phyloP scores from a whole-genome alignment of 2,888 invertebrate genomes.

The Drosophila algonquin region DNA sequence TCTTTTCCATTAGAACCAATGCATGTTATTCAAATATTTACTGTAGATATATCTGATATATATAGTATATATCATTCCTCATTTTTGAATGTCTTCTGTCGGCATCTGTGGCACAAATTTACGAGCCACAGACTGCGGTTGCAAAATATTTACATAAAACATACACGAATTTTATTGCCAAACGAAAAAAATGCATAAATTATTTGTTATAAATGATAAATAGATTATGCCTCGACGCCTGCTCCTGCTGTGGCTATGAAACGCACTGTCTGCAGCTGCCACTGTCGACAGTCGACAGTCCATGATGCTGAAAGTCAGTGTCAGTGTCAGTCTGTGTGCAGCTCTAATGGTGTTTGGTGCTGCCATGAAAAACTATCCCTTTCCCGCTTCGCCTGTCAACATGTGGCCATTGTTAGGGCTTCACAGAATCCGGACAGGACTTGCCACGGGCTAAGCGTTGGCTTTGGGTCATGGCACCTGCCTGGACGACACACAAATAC shows the following conservation, averaged over 20 bases:
- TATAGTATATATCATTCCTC: constrained; percentile 2
- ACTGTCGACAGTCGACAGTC: too few species aligned
- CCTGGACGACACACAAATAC: constrained; percentile 43
- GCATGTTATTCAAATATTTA: constrained; percentile 30
- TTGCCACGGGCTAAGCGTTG: constrained; percentile 5
- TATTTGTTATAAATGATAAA: neutral
- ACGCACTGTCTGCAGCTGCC: neutral
- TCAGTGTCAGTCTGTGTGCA: constrained; percentile 7
- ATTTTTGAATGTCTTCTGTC: constrained; percentile 16
- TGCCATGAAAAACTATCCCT: constrained; percentile 42
- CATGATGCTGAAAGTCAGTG: constrained; percentile 41
- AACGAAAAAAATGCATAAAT: neutral
- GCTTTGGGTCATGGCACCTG: constrained; percentile 11
- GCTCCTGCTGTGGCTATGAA: neutral
- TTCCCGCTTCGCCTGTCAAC: constrained; percentile 12
- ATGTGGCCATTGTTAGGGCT: constrained; percentile 29
- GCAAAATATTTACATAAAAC: constrained; percentile 36
- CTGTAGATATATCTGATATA: neutral
- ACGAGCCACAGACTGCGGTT: constrained; percentile 24
- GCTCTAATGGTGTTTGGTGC: constrained; percentile 40
- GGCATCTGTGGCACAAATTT: constrained; percentile 39
- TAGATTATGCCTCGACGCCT: neutral
- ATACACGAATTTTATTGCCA: constrained; percentile 38
- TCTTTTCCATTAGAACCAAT: constrained; percentile 26
- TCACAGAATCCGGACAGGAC: constrained; percentile 31